phyloP scores from a whole-genome alignment of 2,888 invertebrate genomes.

The Clivina fossor region DNA sequence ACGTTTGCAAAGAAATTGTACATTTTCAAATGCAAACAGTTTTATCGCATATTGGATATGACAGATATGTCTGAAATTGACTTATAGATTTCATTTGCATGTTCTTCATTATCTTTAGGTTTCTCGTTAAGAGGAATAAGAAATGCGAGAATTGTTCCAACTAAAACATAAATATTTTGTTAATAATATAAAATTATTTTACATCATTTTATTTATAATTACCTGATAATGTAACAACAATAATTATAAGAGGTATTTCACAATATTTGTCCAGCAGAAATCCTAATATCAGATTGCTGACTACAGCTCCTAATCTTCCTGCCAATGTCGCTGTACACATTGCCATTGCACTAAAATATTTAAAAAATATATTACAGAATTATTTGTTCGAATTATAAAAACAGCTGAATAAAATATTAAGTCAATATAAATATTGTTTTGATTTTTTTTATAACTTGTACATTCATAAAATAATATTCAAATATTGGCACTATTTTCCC shows the following conservation, averaged over 20 bases:
- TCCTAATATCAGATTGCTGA: conserved; percentile 66
- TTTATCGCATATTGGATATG: conserved; percentile 7
- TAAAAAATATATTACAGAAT: conserved; percentile 39
- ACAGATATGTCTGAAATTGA: conserved; percentile 21
- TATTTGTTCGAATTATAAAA: conserved; percentile 37
- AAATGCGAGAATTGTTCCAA: conserved; percentile 11
- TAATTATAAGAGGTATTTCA: conserved; percentile 64
- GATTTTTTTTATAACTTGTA: too few relatives aligned
- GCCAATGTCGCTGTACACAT: conserved; percentile 66
- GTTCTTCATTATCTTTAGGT: conserved; percentile 1
- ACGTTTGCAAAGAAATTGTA: background rate
- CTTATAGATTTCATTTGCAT: conserved; percentile 14
- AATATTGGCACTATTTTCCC: too few relatives aligned
- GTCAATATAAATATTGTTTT: too few relatives aligned
- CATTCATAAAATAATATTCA: too few relatives aligned
- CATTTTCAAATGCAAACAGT: background rate
- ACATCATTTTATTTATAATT: conserved; percentile 2
- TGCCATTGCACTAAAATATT: conserved; percentile 59
- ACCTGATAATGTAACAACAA: conserved; percentile 42
- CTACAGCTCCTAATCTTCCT: conserved; percentile 66
- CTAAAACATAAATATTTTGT: conserved; percentile 8
- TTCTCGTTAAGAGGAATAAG: conserved; percentile 13
- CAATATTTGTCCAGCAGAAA: conserved; percentile 64
- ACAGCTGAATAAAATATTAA: too few relatives aligned
- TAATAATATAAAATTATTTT: background rate